Evolutionary conservation across 23 tunicate species (phyloP), one percentile per base, ranked within the genome.

Genomic region (Phallusia fumigata): DNA sequence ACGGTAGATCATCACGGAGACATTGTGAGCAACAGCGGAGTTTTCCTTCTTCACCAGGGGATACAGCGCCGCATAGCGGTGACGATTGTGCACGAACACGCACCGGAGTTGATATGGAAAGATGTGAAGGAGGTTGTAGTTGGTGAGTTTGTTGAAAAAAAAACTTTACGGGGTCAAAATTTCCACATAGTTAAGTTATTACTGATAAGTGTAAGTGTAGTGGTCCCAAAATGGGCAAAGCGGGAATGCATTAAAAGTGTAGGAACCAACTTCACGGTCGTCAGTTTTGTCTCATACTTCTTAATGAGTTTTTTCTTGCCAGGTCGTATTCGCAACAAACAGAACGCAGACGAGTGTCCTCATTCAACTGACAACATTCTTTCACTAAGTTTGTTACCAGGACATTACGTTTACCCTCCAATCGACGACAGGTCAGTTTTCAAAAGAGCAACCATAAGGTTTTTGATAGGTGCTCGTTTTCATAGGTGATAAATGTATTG

Each of bases 101-200:
- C 87, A 0, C 73, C 89, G 8, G 90, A 95, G 24, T 52, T 95
- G 31, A 73, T 87, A 31, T 95, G 99, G 99, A 90, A 75, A 52
- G 99, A 95, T 47, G 99, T 85, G 49, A 86, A 83, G 33, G 92
- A 95, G 52, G 95, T 88, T 22, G 93, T 95, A 0, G 77, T 95
- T 16, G 99, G 99, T 95, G 15, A 0, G 88, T 82, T 6, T 11
- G 50, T 13, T 24, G 69, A 3, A 40, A 40, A n/a, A n/a, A n/a
- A n/a, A n/a, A n/a, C n/a, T n/a, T n/a, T n/a, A n/a, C n/a, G n/a
- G n/a, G n/a, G n/a, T n/a, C n/a, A n/a, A n/a, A n/a, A n/a, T n/a
- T n/a, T n/a, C n/a, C n/a, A 5, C 47, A 40, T 40, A 40, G 47
- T 40, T 40, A 40, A 40, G 47, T 3, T 40, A n/a, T n/a, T n/a